Evolutionary conservation across 2,888 invertebrate genomes (phyloP).

Genomic region (Chalcosyrphus nemorum): DNA sequence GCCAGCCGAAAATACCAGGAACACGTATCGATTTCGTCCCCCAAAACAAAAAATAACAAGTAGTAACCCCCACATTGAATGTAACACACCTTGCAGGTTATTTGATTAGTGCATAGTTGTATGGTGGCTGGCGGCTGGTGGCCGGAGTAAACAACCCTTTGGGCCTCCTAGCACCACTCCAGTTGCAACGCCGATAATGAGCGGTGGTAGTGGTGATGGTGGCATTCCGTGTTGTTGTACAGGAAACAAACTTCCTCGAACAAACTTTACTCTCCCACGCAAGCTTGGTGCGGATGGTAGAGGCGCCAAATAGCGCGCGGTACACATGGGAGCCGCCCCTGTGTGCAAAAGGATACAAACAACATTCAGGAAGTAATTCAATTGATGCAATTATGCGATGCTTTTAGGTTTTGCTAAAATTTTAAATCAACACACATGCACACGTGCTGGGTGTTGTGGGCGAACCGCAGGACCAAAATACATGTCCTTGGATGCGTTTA

Average conservation of each 20-base stretch:
- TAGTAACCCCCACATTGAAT: conserved; percentile 23
- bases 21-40: conserved; percentile 44
- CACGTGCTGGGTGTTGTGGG: not conserved
- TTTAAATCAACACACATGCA: not conserved
- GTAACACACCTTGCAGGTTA: conserved; percentile 39
- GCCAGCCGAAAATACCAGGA: conserved; percentile 13
- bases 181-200: not conserved
- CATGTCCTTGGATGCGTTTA: conserved; percentile 4
- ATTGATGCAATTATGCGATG: conserved; percentile 31
- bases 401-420: conserved; percentile 22
- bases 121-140: not conserved
- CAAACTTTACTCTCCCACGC: not conserved
- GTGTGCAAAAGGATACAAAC: not conserved
- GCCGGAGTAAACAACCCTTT: conserved; percentile 9
- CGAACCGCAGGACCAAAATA: not conserved
- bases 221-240: not conserved
- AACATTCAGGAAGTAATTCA: conserved; percentile 11
- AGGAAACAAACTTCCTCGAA: conserved; percentile 5
- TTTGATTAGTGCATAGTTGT: conserved; percentile 39
- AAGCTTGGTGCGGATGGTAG: not conserved
- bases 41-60: too few relatives aligned
- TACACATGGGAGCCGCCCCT: not conserved
- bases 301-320: not conserved
- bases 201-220: not conserved
- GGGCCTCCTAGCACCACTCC: not conserved